Conservation (phyloP, 2,888 invertebrate species). For the Drosophila antonietae region DNA sequence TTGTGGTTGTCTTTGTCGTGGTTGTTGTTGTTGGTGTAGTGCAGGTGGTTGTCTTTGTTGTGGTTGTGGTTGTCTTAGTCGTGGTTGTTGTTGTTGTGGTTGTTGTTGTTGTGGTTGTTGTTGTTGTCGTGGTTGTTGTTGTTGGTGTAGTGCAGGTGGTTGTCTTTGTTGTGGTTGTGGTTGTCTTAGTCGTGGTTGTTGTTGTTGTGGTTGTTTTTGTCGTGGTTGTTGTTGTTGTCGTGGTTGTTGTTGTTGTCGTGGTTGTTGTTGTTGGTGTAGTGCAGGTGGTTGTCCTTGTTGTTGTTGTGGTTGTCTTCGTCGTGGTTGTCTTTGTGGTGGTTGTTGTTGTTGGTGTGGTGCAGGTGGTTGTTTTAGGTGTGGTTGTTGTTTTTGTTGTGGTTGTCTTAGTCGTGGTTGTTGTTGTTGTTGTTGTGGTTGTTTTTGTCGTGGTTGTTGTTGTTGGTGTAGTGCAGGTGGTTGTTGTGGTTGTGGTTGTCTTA, state of each 20-base stretch:
- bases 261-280: not conserved
- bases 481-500: not conserved
- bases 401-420: not conserved
- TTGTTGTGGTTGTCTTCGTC: not conserved
- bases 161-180: not conserved
- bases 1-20: constrained; percentile 6
- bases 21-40: not conserved
- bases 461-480: not conserved
- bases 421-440: constrained; percentile 6
- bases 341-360: not conserved
- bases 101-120: not conserved
- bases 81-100: constrained; percentile 4
- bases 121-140: not conserved
- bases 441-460: not conserved
- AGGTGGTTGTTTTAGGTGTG: not conserved
- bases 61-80: not conserved
- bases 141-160: not conserved
- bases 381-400: not conserved
- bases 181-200: not conserved
- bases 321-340: not conserved
- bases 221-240: not conserved
- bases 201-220: constrained; percentile 2
- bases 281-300: not conserved
- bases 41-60: not conserved
- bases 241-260: not conserved